A percentile compares a stretch with the other conserved stretches of the same genome.
These are phyloP conservation scores for Hylaeus anthracinus DNA, from an alignment of 1,140 invertebrate genomes.

Conservation along the genomic window DNA sequence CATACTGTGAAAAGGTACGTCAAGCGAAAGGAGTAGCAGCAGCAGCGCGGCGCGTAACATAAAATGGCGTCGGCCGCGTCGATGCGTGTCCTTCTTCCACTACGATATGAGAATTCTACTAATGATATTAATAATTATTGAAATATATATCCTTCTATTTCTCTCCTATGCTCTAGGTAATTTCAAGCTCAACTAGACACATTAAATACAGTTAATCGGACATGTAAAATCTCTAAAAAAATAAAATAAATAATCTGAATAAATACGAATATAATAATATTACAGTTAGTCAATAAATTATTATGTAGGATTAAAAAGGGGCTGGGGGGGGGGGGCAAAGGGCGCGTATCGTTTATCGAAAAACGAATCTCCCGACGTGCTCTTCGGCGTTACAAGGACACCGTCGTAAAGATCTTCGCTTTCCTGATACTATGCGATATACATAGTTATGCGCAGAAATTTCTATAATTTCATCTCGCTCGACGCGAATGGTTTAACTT, in stretches of 20 bases:
- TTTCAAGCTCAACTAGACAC: slow-evolving; percentile 65
- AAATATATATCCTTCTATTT: slow-evolving; percentile 52
- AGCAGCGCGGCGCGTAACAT: slow-evolving; percentile 67
- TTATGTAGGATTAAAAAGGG: slow-evolving; percentile 61
- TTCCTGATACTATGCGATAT: slow-evolving; percentile 22
- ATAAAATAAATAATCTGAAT: slow-evolving; percentile 82
- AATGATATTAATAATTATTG: slow-evolving; percentile 39
- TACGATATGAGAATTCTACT: slow-evolving; percentile 39
- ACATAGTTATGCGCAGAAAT: neutral
- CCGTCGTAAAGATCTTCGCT: slow-evolving; percentile 13
- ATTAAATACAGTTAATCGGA: slow-evolving; percentile 73
- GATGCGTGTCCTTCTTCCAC: slow-evolving; percentile 63
- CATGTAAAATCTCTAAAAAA: slow-evolving; percentile 78
- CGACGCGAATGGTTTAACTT: slow-evolving; percentile 40
- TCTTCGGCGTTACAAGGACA: slow-evolving; percentile 12
- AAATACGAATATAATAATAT: slow-evolving; percentile 75
- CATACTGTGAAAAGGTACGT: slow-evolving; percentile 59
- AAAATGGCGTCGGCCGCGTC: slow-evolving; percentile 62
- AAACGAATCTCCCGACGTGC: neutral
- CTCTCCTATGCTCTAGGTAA: slow-evolving; percentile 48
- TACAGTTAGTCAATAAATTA: slow-evolving; percentile 79
- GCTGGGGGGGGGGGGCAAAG: neutral
- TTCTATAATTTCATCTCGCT: slow-evolving; percentile 22
- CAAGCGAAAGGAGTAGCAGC: slow-evolving; percentile 50
- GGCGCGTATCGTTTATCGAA: slow-evolving; percentile 33